Evolutionary conservation across 2,113 vertebrate species (phyloP).

Genomic region (Myiozetetes cayanensis): DNA sequence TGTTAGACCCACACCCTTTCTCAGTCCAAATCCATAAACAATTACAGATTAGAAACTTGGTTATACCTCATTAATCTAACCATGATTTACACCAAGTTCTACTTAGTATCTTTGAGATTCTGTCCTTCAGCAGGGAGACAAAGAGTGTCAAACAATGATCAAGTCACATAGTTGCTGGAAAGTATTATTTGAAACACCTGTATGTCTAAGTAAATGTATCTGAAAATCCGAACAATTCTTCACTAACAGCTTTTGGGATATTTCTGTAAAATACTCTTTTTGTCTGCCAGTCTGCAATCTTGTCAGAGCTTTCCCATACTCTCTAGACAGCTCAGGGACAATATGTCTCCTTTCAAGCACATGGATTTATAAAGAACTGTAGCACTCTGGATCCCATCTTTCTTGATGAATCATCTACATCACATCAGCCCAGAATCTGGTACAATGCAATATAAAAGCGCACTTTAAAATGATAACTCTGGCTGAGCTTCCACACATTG

Average conservation of each 20-base stretch:
- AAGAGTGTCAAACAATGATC: neutral
- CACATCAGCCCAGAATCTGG: neutral
- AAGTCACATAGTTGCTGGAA: neutral
- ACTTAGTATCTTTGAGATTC: neutral
- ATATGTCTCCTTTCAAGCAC: neutral
- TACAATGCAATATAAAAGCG: neutral
- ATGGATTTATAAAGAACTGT: neutral
- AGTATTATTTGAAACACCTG: neutral
- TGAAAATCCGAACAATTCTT: neutral
- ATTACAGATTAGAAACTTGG: neutral
- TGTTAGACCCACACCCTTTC: neutral
- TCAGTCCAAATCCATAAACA: neutral
- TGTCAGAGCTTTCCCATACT: neutral
- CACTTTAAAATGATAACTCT: neutral
- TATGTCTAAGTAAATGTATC: neutral
- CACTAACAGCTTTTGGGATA: neutral
- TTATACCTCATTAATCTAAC: neutral
- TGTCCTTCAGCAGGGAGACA: neutral
- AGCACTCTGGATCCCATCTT: neutral
- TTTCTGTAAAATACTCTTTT: neutral
- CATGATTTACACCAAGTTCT: neutral
- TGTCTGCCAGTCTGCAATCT: neutral
- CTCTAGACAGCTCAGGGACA: neutral
- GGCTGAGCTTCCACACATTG: neutral
- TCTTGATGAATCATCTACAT: neutral